These are phyloP conservation scores for Micromys minutus DNA, from an alignment of 2,113 vertebrate genomes.

Conservation along the genomic window DNA sequence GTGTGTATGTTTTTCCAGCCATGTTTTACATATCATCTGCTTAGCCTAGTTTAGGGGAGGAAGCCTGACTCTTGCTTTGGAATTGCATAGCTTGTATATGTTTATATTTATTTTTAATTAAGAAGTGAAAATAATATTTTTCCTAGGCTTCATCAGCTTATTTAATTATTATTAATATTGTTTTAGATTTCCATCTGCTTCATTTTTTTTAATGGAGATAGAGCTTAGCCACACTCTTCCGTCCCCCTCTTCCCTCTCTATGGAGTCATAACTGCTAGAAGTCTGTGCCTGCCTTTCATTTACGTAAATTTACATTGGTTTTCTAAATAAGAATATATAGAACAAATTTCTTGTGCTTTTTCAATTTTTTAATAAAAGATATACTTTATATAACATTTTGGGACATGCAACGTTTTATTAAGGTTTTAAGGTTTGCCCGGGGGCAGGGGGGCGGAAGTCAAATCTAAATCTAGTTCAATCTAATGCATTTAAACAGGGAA, in stretches of 20 bases:
- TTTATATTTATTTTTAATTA: conserved; percentile 79
- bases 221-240: background rate
- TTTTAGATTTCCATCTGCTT: conserved; percentile 40
- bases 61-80: conserved; percentile 21
- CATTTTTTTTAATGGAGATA: background rate
- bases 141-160: conserved; percentile 35
- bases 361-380: conserved; percentile 55
- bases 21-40: conserved; percentile 17
- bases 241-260: background rate
- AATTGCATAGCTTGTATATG: conserved; percentile 44
- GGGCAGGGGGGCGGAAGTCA: background rate
- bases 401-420: conserved; percentile 28
- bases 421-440: background rate
- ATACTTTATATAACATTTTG: conserved; percentile 5
- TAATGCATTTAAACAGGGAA: background rate
- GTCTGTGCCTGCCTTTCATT: background rate
- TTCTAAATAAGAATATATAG: conserved; percentile 7
- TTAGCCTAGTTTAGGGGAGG: background rate
- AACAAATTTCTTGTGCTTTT: conserved; percentile 32
- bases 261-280: background rate
- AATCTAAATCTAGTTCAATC: background rate
- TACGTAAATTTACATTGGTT: conserved; percentile 25
- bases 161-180: conserved; percentile 74
- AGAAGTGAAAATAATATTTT: conserved; percentile 67
- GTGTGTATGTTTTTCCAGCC: background rate